Evolutionary conservation across 64 coral and sea anemone genomes (phyloP).

Genomic region (Hydrozoanthus tunicans): DNA sequence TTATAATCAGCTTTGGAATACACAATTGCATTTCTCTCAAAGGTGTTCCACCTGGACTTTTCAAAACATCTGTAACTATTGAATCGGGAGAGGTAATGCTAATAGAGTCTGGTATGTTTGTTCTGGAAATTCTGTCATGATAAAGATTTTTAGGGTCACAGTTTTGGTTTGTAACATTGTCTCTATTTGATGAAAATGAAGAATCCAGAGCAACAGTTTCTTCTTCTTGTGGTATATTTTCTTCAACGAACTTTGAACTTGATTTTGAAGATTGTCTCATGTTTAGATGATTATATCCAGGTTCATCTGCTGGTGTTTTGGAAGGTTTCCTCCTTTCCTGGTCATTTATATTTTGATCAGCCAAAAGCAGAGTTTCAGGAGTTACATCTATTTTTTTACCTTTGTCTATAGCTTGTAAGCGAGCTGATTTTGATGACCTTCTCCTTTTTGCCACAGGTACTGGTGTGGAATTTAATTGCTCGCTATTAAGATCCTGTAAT

Average conservation of each 20-base stretch:
- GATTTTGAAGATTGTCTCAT: constrained; percentile 58
- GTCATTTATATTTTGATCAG: neutral
- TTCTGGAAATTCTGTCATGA: constrained; percentile 5
- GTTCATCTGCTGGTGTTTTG: neutral
- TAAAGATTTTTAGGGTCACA: constrained; percentile 19
- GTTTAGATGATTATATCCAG: constrained; percentile 17
- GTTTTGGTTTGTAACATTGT: constrained; percentile 9
- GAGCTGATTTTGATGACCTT: constrained; percentile 56
- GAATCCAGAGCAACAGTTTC: constrained; percentile 47
- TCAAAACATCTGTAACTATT: constrained; percentile 27
- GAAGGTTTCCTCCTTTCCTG: constrained; percentile 3
- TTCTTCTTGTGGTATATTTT: constrained; percentile 16
- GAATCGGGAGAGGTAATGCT: constrained; percentile 34
- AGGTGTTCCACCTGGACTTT: constrained; percentile 60
- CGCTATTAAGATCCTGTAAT: neutral
- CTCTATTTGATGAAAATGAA: constrained; percentile 58
- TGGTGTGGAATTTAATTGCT: constrained; percentile 1
- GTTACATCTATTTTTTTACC: constrained; percentile 6
- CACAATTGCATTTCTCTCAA: constrained; percentile 84
- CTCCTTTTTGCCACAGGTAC: constrained; percentile 58
- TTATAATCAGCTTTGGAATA: constrained; percentile 96
- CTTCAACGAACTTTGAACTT: constrained; percentile 55
- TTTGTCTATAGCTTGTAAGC: neutral
- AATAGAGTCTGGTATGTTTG: constrained; percentile 29
- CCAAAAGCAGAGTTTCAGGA: neutral